Conservation (phyloP, 2,888 invertebrate species). For the Pimpla rufipes region DNA sequence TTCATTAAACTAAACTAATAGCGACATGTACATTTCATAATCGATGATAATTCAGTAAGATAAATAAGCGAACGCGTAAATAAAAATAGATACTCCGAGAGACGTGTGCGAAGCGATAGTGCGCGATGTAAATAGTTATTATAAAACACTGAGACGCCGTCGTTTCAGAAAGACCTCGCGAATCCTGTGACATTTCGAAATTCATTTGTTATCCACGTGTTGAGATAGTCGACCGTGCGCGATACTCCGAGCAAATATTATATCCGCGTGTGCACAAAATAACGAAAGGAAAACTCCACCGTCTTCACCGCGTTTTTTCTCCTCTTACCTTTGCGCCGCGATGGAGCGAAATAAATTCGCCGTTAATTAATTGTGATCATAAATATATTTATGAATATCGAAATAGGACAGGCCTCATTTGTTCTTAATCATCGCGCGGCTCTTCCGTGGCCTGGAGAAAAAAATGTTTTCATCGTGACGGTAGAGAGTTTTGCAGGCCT, state of each 20-base stretch:
- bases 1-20: constrained; percentile 27
- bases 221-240: background rate
- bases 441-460: background rate
- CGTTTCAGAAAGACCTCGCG: background rate
- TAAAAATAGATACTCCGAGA: background rate
- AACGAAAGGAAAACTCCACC: background rate
- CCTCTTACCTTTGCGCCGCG: background rate
- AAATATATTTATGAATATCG: constrained; percentile 38
- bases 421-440: background rate
- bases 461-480: background rate
- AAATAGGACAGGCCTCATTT: background rate
- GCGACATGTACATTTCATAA: constrained; percentile 21
- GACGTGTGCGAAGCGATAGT: constrained; percentile 17
- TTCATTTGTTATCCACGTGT: background rate
- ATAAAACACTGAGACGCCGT: background rate
- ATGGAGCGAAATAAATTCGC: constrained; percentile 20
- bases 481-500: background rate
- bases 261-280: background rate
- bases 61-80: constrained; percentile 4
- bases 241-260: no score
- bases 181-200: background rate
- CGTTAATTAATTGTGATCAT: constrained; percentile 44
- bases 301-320: background rate
- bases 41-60: background rate
- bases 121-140: constrained; percentile 16